phyloP scores from a whole-genome alignment of 2,888 invertebrate species.

The Drosophila peninsularis region DNA sequence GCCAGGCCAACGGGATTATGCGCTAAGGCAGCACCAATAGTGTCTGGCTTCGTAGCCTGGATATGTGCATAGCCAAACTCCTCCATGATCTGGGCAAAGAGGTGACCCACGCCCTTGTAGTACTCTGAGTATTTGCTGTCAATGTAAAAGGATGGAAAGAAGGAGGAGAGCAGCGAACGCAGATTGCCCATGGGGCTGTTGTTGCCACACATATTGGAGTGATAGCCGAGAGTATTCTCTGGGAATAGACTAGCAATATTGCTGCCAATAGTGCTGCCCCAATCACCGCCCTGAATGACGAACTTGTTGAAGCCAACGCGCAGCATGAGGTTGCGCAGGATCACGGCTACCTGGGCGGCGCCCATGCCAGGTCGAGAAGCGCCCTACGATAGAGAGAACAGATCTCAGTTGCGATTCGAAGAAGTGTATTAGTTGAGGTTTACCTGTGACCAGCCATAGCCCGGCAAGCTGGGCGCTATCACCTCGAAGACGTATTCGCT shows the following conservation, averaged over 20 bases:
- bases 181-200: conserved; percentile 79
- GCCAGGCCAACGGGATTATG: conserved; percentile 91
- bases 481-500: conserved; percentile 89
- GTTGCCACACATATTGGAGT: conserved; percentile 87
- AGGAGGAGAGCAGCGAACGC: conserved; percentile 85
- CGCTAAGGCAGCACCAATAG: conserved; percentile 87
- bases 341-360: conserved; percentile 86
- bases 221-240: conserved; percentile 86
- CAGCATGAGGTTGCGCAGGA: conserved; percentile 89
- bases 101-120: conserved; percentile 84
- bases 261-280: conserved; percentile 89
- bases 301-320: conserved; percentile 88
- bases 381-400: conserved; percentile 51
- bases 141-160: conserved; percentile 87
- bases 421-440: background rate
- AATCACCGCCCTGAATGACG: conserved; percentile 92
- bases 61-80: conserved; percentile 89
- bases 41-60: conserved; percentile 95
- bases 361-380: conserved; percentile 79
- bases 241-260: conserved; percentile 88
- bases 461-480: conserved; percentile 89
- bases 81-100: conserved; percentile 72
- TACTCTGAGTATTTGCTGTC: conserved; percentile 85
- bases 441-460: conserved; percentile 89
- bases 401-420: background rate